Base-by-base conservation (phyloP, 2,113 vertebrate species). In the Catagonus wagneri region DNA sequence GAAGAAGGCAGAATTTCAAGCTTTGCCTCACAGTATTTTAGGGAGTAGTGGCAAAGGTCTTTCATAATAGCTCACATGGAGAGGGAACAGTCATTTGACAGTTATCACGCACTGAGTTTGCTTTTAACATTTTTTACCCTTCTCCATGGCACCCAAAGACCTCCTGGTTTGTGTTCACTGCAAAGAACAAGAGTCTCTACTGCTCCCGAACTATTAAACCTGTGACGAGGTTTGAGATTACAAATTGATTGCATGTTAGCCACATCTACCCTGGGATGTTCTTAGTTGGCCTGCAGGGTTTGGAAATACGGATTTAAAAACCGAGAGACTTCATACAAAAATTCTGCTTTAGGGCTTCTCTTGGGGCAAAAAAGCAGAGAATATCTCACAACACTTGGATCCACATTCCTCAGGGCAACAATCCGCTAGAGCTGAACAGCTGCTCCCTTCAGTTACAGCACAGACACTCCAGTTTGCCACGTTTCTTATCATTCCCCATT, bases 121-220 rank as follows among this genome's bases (percentile, higher is more conserved):
- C 88, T 96, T 92, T 89, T 92, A 94, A 89, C 44, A 92, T 90
- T 91, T 44, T 93, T 93, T 81, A 96, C 52, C 50, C 27, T 71
- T 22, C 52, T 36, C 63, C 54, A 23, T 56, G 88, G 68, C 88
- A 92, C 83, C 56, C 68, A 83, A 52, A 80, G 36, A 83, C 65
- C 54, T 93, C 56, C 54, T 16, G 58, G 39, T 79, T 50, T 78
- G 63, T 86, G 11, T 83, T 74, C 36, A 87, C 44, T 65, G 80
- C 61, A 91, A 92, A 96, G 66, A 86, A n/a, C 52, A 94, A 87
- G 86, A 80, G 72, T 3, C 54, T 78, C 80, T 81, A 32, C 50
- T 36, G 32, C 52, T 94, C 32, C 84, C 56, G 78, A 36, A 32
- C 22, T 94, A 78, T 74, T 92, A 95, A 94, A 84, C 13, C 36